Conservation (phyloP, 2,797 vertebrate genomes). For the Trachurus trachurus region DNA sequence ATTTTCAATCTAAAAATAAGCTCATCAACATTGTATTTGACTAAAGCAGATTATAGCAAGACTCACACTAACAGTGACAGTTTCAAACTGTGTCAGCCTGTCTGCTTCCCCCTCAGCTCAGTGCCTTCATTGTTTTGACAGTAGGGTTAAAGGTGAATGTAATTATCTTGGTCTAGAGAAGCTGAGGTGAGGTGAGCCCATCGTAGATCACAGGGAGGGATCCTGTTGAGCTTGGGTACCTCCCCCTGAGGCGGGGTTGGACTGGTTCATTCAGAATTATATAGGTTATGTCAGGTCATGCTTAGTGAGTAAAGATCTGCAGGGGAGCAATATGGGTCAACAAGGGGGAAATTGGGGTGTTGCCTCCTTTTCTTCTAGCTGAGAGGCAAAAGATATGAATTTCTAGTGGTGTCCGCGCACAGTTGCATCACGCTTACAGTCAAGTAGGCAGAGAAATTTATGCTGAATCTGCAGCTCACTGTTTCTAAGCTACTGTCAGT, state of each 20-base stretch:
- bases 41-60: background rate
- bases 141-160: constrained; percentile 67
- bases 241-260: constrained; percentile 47
- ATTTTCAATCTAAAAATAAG: background rate
- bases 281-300: constrained; percentile 75
- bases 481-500: constrained; percentile 9
- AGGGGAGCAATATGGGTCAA: constrained; percentile 69
- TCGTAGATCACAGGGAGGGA: constrained; percentile 62
- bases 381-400: constrained; percentile 45
- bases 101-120: constrained; percentile 40
- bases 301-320: constrained; percentile 58
- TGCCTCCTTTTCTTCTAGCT: constrained; percentile 49
- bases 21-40: constrained; percentile 4
- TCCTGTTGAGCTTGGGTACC: constrained; percentile 40
- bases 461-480: constrained; percentile 50
- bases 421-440: background rate
- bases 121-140: constrained; percentile 63
- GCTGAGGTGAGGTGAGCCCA: constrained; percentile 72
- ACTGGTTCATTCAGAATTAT: constrained; percentile 64
- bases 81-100: constrained; percentile 44
- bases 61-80: constrained; percentile 29
- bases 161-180: constrained; percentile 67
- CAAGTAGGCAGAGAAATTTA: constrained; percentile 7
- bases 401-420: constrained; percentile 5
- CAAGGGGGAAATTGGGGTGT: constrained; percentile 60